phyloP scores from a whole-genome alignment of 1,140 invertebrate genomes.

The Zaprionus camerounensis region DNA sequence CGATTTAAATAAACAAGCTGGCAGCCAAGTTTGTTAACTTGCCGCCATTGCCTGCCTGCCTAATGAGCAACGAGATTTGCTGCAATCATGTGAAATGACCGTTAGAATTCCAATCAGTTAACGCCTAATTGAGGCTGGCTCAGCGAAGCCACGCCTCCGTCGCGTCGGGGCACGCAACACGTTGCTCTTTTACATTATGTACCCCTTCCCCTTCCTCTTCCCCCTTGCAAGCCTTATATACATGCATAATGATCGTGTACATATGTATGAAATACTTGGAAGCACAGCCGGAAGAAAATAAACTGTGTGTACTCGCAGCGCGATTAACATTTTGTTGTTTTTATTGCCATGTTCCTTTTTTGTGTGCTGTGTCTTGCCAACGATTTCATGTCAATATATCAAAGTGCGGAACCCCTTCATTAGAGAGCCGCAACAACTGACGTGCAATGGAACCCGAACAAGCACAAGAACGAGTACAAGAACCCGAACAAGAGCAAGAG shows the following conservation, averaged over 20 bases:
- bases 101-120: slow-evolving; percentile 75
- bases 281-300: slow-evolving; percentile 46
- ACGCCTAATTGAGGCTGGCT: slow-evolving; percentile 69
- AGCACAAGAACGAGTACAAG: slow-evolving; percentile 37
- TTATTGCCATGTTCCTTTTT: slow-evolving; percentile 42
- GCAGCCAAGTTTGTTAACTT: slow-evolving; percentile 42
- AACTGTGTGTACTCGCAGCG: slow-evolving; percentile 3
- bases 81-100: slow-evolving; percentile 57
- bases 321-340: slow-evolving; percentile 46
- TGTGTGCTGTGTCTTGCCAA: slow-evolving; percentile 20
- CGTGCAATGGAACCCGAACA: slow-evolving; percentile 10
- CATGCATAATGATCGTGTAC: background rate
- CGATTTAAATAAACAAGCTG: slow-evolving; percentile 56
- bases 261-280: slow-evolving; percentile 45
- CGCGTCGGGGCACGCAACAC: slow-evolving; percentile 44
- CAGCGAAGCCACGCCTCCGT: slow-evolving; percentile 47
- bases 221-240: background rate
- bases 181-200: slow-evolving; percentile 6
- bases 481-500: slow-evolving; percentile 25
- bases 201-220: background rate
- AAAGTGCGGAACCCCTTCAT: slow-evolving; percentile 79
- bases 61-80: slow-evolving; percentile 70
- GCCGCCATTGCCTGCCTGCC: slow-evolving; percentile 10
- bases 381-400: slow-evolving; percentile 75
- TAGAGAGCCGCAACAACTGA: slow-evolving; percentile 45